These are phyloP conservation scores for Clytia hemisphaerica DNA, from an alignment of 30 jellyfish, hydroid and myxozoan species.

Conservation along the genomic window DNA sequence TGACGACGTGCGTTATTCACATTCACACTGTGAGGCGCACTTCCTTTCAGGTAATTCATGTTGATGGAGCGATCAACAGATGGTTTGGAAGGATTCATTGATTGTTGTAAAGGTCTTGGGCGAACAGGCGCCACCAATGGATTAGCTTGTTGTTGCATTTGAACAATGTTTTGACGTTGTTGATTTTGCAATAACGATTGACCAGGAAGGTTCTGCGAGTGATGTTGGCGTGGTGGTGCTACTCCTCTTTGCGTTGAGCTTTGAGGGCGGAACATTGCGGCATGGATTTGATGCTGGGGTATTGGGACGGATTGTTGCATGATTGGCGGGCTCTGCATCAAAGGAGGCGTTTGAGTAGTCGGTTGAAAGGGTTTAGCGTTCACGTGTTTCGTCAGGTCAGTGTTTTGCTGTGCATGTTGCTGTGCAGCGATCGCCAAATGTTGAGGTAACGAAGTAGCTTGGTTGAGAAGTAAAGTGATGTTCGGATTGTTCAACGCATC, in stretches of 20 bases:
- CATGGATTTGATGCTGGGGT: constrained; percentile 17
- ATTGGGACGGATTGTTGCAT: constrained; percentile 40
- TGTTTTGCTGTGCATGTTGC: constrained; percentile 42
- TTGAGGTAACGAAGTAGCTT: background rate
- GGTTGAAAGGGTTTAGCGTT: constrained; percentile 98
- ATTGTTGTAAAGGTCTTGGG: constrained; percentile 68
- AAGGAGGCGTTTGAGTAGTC: constrained; percentile 87
- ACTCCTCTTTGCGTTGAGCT: constrained; percentile 19
- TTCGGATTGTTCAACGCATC: too few relatives aligned
- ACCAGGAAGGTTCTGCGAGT: constrained; percentile 44
- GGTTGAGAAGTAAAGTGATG: too few relatives aligned
- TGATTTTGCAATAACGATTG: constrained; percentile 36
- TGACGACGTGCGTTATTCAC: too few relatives aligned
- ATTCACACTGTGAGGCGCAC: too few relatives aligned
- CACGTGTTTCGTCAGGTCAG: constrained; percentile 85
- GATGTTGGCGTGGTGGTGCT: constrained; percentile 12
- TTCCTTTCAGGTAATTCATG: too few relatives aligned
- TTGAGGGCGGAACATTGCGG: constrained; percentile 3
- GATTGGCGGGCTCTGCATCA: constrained; percentile 52
- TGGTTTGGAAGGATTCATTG: constrained; percentile 41
- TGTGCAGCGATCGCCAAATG: constrained; percentile 30
- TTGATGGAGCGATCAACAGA: too few relatives aligned
- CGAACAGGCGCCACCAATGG: constrained; percentile 91
- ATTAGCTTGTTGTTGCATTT: constrained; percentile 32
- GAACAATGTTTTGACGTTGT: constrained; percentile 34